Base-by-base conservation (phyloP, 2,113 vertebrate genomes). In the Melanostigma gelatinosum region DNA sequence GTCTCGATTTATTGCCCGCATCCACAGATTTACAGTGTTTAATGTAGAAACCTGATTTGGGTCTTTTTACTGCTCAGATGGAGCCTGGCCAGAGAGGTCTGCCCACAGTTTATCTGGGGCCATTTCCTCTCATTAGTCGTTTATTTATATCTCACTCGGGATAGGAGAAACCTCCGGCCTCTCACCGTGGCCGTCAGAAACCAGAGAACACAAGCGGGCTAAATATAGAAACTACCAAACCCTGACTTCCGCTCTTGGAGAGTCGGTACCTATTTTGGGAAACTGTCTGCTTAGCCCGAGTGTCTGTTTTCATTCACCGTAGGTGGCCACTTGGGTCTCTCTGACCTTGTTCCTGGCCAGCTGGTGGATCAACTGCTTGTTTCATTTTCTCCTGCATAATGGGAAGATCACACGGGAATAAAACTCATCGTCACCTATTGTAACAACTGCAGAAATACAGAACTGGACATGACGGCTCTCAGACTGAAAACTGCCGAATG, bases 201-300 rank as follows among this genome's bases (percentile, higher is more conserved):
- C 40, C 71, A 62, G 73, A 76, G 54, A 82, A 75, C 27, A 77
- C 58, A 79, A 66, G 36, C 66, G 13, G 44, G 71, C 75, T 91
- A 89, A 92, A 92, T 85, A 86, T 92, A 93, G 93, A 84, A 77
- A 9, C 24, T 0, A 52, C 70, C 50, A 82, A 90, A 89, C 78
- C 77, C 79, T 48, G 60, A 72, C 79, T 92, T 91, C 87, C 80
- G 64, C 83, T 89, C 72, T 79, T 75, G 38, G 60, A 87, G 82
- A 77, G 79, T 42, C n/a, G 36, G 62, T 20, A 72, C 62, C 81
- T 93, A 92, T 93, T 93, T 89, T 71, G 36, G 85, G 88, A 75
- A 80, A 75, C n/a, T 2, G 63, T 57, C 63, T 54, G 60, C 80
- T 48, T 36, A 46, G 70, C 70, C 79, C 66, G 69, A 64, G 76